Base-by-base conservation (phyloP, 2,797 vertebrate species). In the Apodemus agrarius region DNA sequence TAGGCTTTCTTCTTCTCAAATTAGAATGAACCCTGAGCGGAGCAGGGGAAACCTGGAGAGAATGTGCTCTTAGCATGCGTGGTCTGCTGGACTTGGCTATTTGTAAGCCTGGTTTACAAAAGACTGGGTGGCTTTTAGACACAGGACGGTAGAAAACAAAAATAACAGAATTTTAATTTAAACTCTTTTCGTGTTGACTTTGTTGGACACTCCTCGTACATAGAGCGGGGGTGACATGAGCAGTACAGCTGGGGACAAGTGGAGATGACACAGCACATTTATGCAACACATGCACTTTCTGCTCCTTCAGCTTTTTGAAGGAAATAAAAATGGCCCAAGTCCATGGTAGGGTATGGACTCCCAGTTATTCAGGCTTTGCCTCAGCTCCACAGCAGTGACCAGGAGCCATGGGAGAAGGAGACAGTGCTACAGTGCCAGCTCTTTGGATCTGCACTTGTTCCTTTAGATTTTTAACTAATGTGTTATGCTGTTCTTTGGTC, bases 381-480 rank as follows among this genome's bases (percentile, higher is more conserved):
- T 78, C 52, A 37, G 29, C 75, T 97, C n/a, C 54, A 46, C 31
- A 85, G 85, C 87, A 61, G 72, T 80, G 54, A 90, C 67, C 85
- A 49, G 12, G 37, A 49, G 37, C 82, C 93, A 61, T 21, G 2
- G 43, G 83, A 91, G 75, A 40, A 43, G 43, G 78, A 69, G 80
- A 26, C 46, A 76, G 26, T 22, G 94, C 95, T 93, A 63, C 65
- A 65, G 52, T 34, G 63, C 57, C n/a, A 67, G 7, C 40, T 94
- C 13, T 96, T 95, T 96, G 67, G 63, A 34, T 59, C 81, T 89
- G 22, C 83, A 83, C 85, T 86, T 88, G 31, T 97, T 97, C 74
- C 84, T 96, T 97, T 97, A 95, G 92, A 97, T 93, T 96, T 97
- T 65, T 87, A 91, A 84, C 34, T 69, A 72, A 46, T 16, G 22